Evolutionary conservation across 2,113 vertebrate genomes (phyloP), one percentile per base, ranked within the genome.

Genomic region (Nansenia antarctica): DNA sequence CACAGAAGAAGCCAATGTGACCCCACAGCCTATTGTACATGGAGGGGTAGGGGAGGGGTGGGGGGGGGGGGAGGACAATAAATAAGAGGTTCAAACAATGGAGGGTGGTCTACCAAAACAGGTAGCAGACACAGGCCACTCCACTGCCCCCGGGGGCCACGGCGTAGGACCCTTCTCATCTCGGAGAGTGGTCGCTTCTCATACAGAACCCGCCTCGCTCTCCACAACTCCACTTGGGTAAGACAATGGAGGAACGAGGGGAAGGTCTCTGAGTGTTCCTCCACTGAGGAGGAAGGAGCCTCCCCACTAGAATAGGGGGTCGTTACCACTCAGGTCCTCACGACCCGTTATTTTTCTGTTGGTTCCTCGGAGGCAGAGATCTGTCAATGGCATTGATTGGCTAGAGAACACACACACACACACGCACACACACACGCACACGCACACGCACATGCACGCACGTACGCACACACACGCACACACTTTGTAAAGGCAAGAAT

Each of bases 181-280:
- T 20, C 45, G 1, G 11, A 49, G 45, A 49, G 45, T 49, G 45
- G n/a, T 6, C 15, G 7, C 45, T 49, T 49, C 45, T 49, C 45
- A 49, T 49, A n/a, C 20, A 49, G 45, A n/a, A 49, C 18, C 14
- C 20, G 18, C 45, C 20, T 31, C 12, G 58, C 8, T 66, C 71
- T 34, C 47, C 55, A 39, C 52, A 60, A 63, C 64, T 74, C 39
- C 59, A 67, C 29, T 57, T 30, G 62, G 31, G 62, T 34, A 24
- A 68, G 45, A 75, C 58, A 32, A 58, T 58, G 29, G 55, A 3
- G 24, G 26, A 55, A 29, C 26, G 52, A 54, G 54, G 27, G 15
- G 54, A 14, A 30, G 5, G 39, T 45, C n/a, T 45, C 12, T 45
- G n/a, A n/a, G n/a, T n/a, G n/a, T n/a, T n/a, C n/a, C n/a, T n/a